A percentile compares a stretch with the other conserved stretches of the same genome.
These are phyloP conservation scores for Lycorma delicatula DNA, from an alignment of 1,140 invertebrate species.

Conservation along the genomic window DNA sequence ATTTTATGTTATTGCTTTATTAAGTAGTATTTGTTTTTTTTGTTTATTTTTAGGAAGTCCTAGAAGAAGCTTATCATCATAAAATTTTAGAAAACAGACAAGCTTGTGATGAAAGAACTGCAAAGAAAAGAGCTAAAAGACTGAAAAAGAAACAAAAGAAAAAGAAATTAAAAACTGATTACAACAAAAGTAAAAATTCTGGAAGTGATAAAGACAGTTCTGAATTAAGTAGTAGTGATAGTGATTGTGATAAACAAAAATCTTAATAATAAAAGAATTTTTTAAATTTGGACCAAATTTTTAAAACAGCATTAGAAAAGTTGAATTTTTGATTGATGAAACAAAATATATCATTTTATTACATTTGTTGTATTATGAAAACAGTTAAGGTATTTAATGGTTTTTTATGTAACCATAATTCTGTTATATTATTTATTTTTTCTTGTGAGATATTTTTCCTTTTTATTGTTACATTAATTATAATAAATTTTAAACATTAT, in stretches of 20 bases:
- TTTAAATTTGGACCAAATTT: not conserved
- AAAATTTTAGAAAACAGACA: slow-evolving; percentile 74
- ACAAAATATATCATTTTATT: too few species aligned
- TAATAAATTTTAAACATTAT: too few species aligned
- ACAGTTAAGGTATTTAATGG: too few species aligned
- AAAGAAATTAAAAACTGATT: slow-evolving; percentile 37
- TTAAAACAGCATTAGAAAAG: too few species aligned
- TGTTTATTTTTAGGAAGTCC: slow-evolving; percentile 51
- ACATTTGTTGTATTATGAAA: too few species aligned
- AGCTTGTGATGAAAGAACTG: slow-evolving; percentile 66
- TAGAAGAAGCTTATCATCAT: slow-evolving; percentile 70
- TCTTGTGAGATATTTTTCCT: too few species aligned
- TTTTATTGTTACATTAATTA: too few species aligned
- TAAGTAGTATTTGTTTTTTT: slow-evolving; percentile 7
- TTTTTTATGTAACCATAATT: too few species aligned
- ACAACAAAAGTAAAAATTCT: slow-evolving; percentile 32
- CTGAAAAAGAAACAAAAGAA: slow-evolving; percentile 61
- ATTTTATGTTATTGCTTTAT: not conserved
- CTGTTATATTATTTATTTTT: too few species aligned
- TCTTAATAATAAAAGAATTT: not conserved
- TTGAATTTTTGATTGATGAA: too few species aligned
- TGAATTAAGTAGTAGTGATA: not conserved
- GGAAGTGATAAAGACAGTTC: slow-evolving; percentile 30
- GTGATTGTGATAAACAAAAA: not conserved
- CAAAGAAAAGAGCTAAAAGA: slow-evolving; percentile 77